Conservation (phyloP, 35 echinoderm and acorn worm species). For the Lytechinus pictus region DNA sequence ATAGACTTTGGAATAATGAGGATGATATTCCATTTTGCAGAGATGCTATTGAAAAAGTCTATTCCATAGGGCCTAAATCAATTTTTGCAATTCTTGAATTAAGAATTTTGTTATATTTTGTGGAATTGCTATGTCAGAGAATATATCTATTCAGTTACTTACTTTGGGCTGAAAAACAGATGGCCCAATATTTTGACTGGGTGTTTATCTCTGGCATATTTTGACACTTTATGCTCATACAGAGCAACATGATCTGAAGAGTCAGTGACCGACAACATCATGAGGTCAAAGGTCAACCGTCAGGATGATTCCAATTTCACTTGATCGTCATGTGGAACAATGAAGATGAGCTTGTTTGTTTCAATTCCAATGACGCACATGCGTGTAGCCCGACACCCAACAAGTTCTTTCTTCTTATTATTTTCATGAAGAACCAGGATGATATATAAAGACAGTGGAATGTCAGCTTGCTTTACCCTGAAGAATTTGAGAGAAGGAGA, state of each 20-base stretch:
- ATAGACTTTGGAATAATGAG: no score
- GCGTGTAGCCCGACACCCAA: not conserved
- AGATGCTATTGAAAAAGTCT: no score
- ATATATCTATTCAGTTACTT: not conserved
- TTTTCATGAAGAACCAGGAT: not conserved
- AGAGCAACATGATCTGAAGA: not conserved
- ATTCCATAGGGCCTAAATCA: no score
- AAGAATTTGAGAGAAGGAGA: no score
- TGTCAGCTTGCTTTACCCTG: not conserved
- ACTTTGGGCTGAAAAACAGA: not conserved
- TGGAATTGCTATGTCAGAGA: not conserved
- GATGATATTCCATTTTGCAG: no score
- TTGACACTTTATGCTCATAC: conserved; percentile 1
- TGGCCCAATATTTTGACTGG: not conserved
- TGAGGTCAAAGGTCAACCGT: not conserved
- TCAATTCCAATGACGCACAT: not conserved
- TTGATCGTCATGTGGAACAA: not conserved
- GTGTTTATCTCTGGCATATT: conserved; percentile 10
- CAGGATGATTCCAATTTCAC: conserved; percentile 11
- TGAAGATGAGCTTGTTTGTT: conserved; percentile 12
- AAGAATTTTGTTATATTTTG: no score
- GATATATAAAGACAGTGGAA: conserved; percentile 3
- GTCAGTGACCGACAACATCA: conserved; percentile 16
- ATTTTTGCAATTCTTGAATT: no score
- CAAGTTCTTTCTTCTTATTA: not conserved